Evolutionary conservation across 2,113 vertebrate genomes (phyloP).

Genomic region (Syngnathus scovelli): DNA sequence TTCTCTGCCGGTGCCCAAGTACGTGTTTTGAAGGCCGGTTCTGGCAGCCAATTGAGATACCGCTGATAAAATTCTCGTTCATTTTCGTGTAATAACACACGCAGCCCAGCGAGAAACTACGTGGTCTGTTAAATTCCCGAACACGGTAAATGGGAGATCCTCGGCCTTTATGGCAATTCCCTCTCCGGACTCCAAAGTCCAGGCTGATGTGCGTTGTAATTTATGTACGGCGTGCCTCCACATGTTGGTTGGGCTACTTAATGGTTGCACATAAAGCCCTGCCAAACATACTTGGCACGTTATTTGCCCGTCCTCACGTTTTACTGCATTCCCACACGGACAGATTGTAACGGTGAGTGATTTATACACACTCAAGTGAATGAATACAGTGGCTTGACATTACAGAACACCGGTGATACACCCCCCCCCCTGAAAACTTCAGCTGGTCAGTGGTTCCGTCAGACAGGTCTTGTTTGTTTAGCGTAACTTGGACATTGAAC

Average conservation of each 20-base stretch:
- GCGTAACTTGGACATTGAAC: constrained; percentile 4
- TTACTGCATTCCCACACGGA: constrained; percentile 59
- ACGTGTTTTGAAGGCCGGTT: not conserved
- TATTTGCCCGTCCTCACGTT: constrained; percentile 30
- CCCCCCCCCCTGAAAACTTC: constrained; percentile 18
- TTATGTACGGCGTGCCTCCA: constrained; percentile 39
- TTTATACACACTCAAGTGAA: constrained; percentile 48
- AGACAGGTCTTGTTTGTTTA: constrained; percentile 29
- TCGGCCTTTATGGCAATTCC: constrained; percentile 48
- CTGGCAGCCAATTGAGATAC: not conserved
- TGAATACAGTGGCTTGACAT: constrained; percentile 39
- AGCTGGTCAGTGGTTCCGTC: constrained; percentile 21
- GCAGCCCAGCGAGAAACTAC: too few relatives aligned
- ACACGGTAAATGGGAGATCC: constrained; percentile 15
- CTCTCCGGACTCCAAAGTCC: constrained; percentile 31
- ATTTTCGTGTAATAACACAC: not conserved
- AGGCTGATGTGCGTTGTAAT: constrained; percentile 28
- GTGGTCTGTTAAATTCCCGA: too few relatives aligned
- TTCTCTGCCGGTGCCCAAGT: not conserved
- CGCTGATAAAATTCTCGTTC: not conserved
- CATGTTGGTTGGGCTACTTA: constrained; percentile 27
- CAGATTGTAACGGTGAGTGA: constrained; percentile 49
- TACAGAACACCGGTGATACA: constrained; percentile 10
- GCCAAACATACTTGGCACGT: constrained; percentile 24
- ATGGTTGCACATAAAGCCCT: constrained; percentile 23